Evolutionary conservation across 2,113 vertebrate genomes (phyloP).

Genomic region (Cynopterus brachyotis): DNA sequence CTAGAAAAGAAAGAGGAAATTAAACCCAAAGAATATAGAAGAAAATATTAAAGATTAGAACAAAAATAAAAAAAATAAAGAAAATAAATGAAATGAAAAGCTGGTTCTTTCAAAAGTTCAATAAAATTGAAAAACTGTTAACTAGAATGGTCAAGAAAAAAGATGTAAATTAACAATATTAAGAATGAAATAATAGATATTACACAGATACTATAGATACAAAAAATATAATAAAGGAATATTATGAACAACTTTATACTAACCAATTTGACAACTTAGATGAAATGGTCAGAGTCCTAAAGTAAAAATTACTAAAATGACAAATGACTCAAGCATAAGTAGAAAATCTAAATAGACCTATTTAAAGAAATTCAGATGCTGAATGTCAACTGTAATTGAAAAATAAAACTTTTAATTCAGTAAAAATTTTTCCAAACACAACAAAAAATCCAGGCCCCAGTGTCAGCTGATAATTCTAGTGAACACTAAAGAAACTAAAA

Average conservation of each 20-base stretch:
- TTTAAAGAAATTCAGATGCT: neutral
- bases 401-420: too few species aligned
- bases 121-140: neutral
- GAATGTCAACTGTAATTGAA: neutral
- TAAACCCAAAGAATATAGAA: neutral
- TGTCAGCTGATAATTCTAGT: neutral
- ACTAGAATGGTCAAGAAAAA: neutral
- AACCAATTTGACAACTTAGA: neutral
- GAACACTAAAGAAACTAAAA: neutral
- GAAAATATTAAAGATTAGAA: neutral
- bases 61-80: neutral
- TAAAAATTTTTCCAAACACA: neutral
- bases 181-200: neutral
- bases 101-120: neutral
- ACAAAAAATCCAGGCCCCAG: neutral
- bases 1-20: neutral
- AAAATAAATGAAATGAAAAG: constrained; percentile 17
- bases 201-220: neutral
- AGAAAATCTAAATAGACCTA: neutral
- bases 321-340: neutral
- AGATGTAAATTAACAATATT: neutral
- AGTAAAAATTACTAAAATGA: neutral
- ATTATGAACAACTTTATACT: neutral
- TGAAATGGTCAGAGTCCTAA: neutral
- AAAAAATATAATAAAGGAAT: neutral